Base-by-base conservation (phyloP, 2,797 vertebrate species). In the Enteromius treurensis region DNA sequence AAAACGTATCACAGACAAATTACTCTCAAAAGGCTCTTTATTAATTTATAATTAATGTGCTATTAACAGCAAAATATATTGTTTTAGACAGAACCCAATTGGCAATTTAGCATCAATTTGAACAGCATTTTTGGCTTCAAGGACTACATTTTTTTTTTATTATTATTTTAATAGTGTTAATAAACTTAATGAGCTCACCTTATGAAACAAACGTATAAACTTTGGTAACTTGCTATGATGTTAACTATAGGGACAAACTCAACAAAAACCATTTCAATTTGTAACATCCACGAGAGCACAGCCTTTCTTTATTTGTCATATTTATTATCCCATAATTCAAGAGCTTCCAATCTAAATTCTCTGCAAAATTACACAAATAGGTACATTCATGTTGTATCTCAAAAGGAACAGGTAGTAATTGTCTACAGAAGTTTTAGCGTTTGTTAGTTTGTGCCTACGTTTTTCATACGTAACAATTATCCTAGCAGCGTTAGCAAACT, bases 311-410 rank as follows among this genome's bases (percentile, higher is more conserved):
- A 47, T 80, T 42, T 47, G 37, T 32, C 42, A 58, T 47, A 34
- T 60, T 47, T 62, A 73, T 58, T 40, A 76, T 40, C 51, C 34
- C 73, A 76, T 15, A n/a, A 49, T 21, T 34, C 71, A 58, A 76
- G 17, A 53, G 8, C 2, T 49, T 19, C 26, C 19, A 84, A 70
- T 84, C 47, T 60, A 78, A 74, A 88, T 89, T 60, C 87, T 88
- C 58, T 86, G 82, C 58, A 78, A 82, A 32, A 17, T 49, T 37
- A 81, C 29, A 64, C 69, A 62, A 13, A 49, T 19, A 84, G 86
- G 84, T 92, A 90, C 88, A 92, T 91, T 92, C 86, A 90, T 76
- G 83, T 65, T 37, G 82, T 3, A 65, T 70, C 85, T 82, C 79
- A 82, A 58, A 87, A 76, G 9, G 21, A 84, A 78, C 88, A 86